Evolutionary conservation across 1,140 invertebrate genomes (phyloP), one percentile per base, ranked within the genome.

Genomic region (Wasmannia auropunctata): DNA sequence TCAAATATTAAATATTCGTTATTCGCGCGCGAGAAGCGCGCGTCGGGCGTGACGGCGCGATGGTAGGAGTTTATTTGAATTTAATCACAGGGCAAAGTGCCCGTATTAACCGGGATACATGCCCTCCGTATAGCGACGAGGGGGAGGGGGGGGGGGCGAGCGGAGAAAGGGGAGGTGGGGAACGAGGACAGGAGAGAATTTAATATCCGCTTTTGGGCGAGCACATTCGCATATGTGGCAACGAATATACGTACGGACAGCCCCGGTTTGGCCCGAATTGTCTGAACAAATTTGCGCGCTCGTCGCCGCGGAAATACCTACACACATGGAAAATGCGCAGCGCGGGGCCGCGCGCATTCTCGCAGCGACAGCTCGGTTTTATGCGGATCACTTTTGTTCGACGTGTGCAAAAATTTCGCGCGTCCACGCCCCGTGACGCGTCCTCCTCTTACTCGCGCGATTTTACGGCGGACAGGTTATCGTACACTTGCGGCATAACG

Each of bases 281-380:
- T 63, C 70, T 56, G 72, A 43, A 56, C 81, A 51, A 85, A 85
- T 80, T 80, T 25, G 56, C 46, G 28, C 37, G 51, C 31, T 2
- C 22, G 40, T n/a, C 62, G 19, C 16, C 11, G 58, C 56, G 60
- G n/a, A 51, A 56, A 46, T 31, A 3, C n/a, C n/a, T n/a, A n/a
- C n/a, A n/a, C n/a, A n/a, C 56, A 11, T 16, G 22, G 81, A 63
- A 91, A 88, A 87, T 87, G 67, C 34, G 79, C 84, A 81, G 67
- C 56, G 81, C 25, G 67, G 69, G 43, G 49, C 22, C 3, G 34
- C 79, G 65, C n/a, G n/a, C n/a, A 43, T 72, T 81, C 54, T 31
- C n/a, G 34, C 49, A 54, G 25, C 76, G 46, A 28, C 34, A 28
- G 77, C 63, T 69, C 63, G 77, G 63, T 65, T 79, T 40, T 63